These are phyloP conservation scores for Craseonycteris thonglongyai DNA, from an alignment of 2,113 vertebrate species.

Conservation along the genomic window DNA sequence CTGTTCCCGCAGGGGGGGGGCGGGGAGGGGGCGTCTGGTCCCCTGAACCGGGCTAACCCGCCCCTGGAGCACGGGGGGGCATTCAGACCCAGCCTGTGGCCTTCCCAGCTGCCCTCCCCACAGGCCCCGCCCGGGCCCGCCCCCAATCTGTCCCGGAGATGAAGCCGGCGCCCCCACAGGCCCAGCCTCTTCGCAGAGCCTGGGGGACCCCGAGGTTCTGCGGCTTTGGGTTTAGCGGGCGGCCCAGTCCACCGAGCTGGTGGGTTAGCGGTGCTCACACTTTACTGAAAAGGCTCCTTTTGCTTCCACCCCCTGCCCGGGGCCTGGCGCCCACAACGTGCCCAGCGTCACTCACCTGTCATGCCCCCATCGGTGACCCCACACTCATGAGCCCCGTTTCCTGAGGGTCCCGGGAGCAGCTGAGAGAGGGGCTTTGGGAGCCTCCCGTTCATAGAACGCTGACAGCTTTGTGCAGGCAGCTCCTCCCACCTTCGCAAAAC, in stretches of 20 bases:
- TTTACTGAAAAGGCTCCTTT: not conserved
- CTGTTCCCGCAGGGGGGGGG: not conserved
- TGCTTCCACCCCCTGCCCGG: not conserved
- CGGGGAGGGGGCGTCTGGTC: not conserved
- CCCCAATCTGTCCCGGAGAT: not conserved
- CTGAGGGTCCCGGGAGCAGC: not conserved
- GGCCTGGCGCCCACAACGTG: too few species aligned
- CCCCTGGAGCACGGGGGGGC: accelerated
- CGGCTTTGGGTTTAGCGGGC: not conserved
- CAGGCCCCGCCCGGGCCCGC: accelerated
- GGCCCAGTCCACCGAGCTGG: accelerated
- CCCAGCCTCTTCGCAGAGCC: not conserved
- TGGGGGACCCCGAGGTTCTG: not conserved
- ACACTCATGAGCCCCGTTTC: accelerated
- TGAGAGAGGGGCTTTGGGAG: accelerated
- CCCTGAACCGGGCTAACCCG: not conserved
- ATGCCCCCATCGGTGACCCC: too few species aligned
- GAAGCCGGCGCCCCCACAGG: not conserved
- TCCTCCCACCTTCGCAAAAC: too few species aligned
- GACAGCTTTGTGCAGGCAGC: accelerated
- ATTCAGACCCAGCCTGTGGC: accelerated
- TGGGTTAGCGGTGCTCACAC: not conserved
- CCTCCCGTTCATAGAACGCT: too few species aligned
- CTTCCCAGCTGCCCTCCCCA: accelerated
- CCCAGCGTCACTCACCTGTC: not conserved